Evolutionary conservation across 2,113 vertebrate genomes (phyloP), one percentile per base, ranked within the genome.

Genomic region (Notechis scutatus): DNA sequence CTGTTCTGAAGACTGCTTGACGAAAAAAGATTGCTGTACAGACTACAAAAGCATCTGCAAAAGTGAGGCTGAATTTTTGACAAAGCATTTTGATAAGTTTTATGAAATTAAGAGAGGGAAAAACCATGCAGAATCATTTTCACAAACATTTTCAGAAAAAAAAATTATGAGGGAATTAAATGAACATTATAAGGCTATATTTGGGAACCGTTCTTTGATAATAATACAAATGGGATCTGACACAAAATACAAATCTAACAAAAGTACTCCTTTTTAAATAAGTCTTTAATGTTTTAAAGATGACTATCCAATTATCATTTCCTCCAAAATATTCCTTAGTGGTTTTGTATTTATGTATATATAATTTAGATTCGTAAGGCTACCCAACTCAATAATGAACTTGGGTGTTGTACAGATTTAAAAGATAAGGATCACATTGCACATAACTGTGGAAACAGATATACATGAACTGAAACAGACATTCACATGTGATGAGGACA

Each of bases 1-100:
- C 5, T 98, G 98, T 92, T 97, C 98, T 9, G 97, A 97, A 61
- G 98, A 98, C 94, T 99, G 98, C 93, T 90, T 96, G 93, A 69
- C 96, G 91, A 93, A 34, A 88, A 97, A 97, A 34, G 98, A 98
- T 94, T 98, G 98, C 94, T 98, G 98, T 93, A 52, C 92, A 26
- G 96, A 98, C 95, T 98, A 98, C 91, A 95, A 95, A 42, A 98
- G 34, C 0, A 4, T 95, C 69, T 99, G 98, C 94, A 95, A 97
- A 97, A 98, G 98, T 98, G 96, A 97, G 95, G 42, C 0, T 34
- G 10, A 23, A 90, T 92, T 57, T 3, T 81, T 55, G 14, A 15
- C 24, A 86, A 89, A 89, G 26, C 10, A 29, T 39, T 39, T 90
- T 90, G 6, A 23, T 0, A 24, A 42, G 42, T 42, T 42, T 42